A percentile compares a stretch with the other conserved stretches of the same genome.
phyloP scores from a whole-genome alignment of 2,888 invertebrate genomes.

The Acleris sparsana region DNA sequence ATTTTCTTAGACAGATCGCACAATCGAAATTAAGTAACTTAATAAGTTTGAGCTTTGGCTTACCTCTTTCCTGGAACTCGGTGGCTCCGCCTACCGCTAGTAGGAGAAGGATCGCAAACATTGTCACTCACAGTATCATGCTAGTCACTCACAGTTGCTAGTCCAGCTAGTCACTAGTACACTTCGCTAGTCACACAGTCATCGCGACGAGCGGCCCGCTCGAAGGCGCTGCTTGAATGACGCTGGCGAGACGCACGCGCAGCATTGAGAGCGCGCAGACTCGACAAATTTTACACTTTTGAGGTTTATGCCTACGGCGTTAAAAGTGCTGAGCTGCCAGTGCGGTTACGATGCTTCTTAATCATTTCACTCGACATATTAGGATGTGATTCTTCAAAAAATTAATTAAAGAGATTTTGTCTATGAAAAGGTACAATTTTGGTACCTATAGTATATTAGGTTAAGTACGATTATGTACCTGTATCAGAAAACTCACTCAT shows the following conservation, averaged over 20 bases:
- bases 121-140: slow-evolving; percentile 48
- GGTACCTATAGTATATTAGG: no score
- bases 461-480: no score
- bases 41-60: neutral
- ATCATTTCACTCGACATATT: no score
- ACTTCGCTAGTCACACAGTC: neutral
- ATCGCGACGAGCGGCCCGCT: slow-evolving; percentile 57
- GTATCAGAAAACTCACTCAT: no score
- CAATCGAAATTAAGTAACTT: neutral
- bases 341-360: neutral
- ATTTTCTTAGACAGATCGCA: no score
- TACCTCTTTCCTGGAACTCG: slow-evolving; percentile 75
- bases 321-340: neutral
- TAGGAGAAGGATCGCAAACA: slow-evolving; percentile 6
- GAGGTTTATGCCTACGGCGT: slow-evolving; percentile 1
- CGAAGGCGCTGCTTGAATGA: slow-evolving; percentile 64
- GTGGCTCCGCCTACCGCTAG: slow-evolving; percentile 47
- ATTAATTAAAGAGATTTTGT: no score
- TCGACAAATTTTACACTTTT: slow-evolving; percentile 11
- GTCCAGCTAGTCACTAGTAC: no score
- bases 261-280: slow-evolving; percentile 42
- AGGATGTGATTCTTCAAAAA: no score
- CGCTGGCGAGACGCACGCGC: slow-evolving; percentile 51
- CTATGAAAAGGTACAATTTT: no score
- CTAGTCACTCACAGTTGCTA: slow-evolving; percentile 13